A percentile compares a stretch with the other conserved stretches of the same genome.
Evolutionary conservation across 2,888 invertebrate genomes (phyloP).

Genomic region (Dryococelus australis): DNA sequence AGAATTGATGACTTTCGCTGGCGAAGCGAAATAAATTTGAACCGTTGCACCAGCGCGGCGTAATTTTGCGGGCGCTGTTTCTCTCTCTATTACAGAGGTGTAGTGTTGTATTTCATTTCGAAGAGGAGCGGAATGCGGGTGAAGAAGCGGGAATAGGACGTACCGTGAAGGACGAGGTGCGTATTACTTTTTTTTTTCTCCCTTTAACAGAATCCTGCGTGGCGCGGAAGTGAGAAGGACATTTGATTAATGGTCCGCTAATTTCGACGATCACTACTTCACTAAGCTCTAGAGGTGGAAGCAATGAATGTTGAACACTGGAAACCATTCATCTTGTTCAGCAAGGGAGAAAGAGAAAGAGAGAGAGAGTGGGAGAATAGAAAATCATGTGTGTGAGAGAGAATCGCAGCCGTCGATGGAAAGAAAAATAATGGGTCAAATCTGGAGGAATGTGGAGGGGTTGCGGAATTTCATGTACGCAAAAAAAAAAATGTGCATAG

Average conservation of each 20-base stretch:
- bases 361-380: neutral
- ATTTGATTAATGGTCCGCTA: slow-evolving; percentile 26
- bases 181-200: neutral
- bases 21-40: neutral
- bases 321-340: slow-evolving; percentile 29
- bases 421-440: neutral
- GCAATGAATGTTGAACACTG: slow-evolving; percentile 28
- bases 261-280: slow-evolving; percentile 24
- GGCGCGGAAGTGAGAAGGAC: neutral
- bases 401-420: neutral
- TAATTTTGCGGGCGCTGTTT: neutral
- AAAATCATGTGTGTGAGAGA: neutral
- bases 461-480: no score
- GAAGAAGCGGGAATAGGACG: neutral
- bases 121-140: neutral
- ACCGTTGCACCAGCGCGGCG: neutral
- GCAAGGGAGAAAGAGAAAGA: neutral
- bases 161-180: neutral
- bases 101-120: neutral
- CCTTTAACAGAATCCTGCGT: neutral
- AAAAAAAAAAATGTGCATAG: no score
- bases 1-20: neutral
- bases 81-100: neutral
- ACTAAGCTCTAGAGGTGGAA: slow-evolving; percentile 23
- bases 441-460: no score